phyloP scores from a whole-genome alignment of 1,140 invertebrate species.

The Schlechtendalia chinensis region DNA sequence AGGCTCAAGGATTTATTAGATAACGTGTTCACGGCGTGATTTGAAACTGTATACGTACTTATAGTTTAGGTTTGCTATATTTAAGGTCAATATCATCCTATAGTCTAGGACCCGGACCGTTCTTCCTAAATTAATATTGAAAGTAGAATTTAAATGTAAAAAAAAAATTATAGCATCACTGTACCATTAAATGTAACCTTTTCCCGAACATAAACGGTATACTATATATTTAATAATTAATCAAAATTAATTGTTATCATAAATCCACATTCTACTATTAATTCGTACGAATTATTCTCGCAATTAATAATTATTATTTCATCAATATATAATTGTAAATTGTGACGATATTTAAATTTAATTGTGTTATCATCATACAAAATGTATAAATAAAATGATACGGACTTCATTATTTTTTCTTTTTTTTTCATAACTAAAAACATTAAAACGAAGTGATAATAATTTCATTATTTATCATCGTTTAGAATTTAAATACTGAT shows the following conservation, averaged over 20 bases:
- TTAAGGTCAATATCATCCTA: neutral
- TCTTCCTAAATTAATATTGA: neutral
- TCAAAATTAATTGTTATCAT: no score
- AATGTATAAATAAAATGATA: neutral
- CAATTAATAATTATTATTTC: neutral
- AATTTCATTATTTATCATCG: neutral
- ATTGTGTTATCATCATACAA: neutral
- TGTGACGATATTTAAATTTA: neutral
- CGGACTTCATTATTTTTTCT: no score
- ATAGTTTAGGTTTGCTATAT: neutral
- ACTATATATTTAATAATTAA: no score
- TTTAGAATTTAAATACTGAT: neutral
- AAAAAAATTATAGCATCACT: neutral
- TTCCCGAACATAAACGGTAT: no score
- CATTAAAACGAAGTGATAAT: neutral
- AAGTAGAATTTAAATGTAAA: neutral
- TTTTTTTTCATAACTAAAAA: neutral
- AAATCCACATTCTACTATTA: neutral
- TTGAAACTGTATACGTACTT: neutral
- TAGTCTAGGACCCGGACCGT: no score
- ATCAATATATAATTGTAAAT: conserved; percentile 7
- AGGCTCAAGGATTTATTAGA: conserved; percentile 13
- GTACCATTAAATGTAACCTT: no score
- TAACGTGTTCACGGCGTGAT: neutral
- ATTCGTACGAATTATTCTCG: neutral